Base-by-base conservation (phyloP, 2,888 invertebrate species). In the Drosophila mercatorum region DNA sequence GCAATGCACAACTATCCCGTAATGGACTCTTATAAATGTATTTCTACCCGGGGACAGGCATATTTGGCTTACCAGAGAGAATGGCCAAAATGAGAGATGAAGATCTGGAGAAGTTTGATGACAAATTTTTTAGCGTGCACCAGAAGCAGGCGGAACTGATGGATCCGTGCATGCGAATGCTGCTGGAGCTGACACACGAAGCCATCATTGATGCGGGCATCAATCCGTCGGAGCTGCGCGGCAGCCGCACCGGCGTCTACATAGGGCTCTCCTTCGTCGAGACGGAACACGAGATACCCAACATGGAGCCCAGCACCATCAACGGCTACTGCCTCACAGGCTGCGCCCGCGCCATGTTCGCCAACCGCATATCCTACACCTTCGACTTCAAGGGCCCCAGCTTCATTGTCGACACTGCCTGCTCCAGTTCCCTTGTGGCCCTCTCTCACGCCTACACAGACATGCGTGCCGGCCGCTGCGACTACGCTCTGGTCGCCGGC, bases 361-460 rank as follows among this genome's bases (percentile, higher is more conserved):
- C 99, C 68, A 99, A 99, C 93, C 95, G 99, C 89, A 95, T 99
- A 71, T 99, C 98, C 0, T 99, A 96, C 94, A 96, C 98, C 59
- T 99, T 99, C 93, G 98, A 99, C 93, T 96, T 99, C 80, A 96
- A 95, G 92, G 98, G 99, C 1, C 99, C 99, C 11, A 98, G 98
- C 92, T 98, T 96, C 93, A 96, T 98, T n/a, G 94, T 99, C 55
- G 99, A 99, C 93, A 99, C 99, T 6, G 99, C 99, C 11, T 99
- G 99, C 93, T 99, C 99, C 0, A 98, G 98, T 87, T 97, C 98
- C 75, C 94, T 99, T 92, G 95, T 97, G 91, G 99, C 98, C 14
- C 94, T 99, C 88, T 96, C 98, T 90, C 97, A 97, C 91, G 98
- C 97, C 3, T 94, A 95, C 59, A 92, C 94, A 6, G 96, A 97